A percentile compares a stretch with the other conserved stretches of the same genome.
Evolutionary conservation across 2,797 vertebrate species (phyloP).

Genomic region (Pachyuromys duprasi): DNA sequence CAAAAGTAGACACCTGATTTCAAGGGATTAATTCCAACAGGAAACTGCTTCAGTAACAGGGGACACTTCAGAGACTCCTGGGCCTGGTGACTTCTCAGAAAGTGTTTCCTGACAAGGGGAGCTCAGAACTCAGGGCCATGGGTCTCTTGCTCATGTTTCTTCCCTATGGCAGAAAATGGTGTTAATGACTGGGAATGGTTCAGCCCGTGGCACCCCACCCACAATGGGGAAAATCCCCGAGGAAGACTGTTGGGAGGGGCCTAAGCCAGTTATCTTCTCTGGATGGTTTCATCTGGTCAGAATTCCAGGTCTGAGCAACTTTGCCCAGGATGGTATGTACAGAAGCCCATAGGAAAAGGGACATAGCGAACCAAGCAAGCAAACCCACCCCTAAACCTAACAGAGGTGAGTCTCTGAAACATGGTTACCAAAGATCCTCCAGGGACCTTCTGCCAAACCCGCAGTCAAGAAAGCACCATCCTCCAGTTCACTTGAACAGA

Average conservation of each 20-base stretch:
- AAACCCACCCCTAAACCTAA: not conserved
- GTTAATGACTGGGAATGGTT: too few relatives aligned
- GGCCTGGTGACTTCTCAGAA: not conserved
- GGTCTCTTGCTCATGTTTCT: accelerated
- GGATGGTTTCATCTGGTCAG: not conserved
- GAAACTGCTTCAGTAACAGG: not conserved
- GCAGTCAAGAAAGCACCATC: conserved; percentile 5
- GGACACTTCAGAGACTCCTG: not conserved
- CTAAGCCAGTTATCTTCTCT: not conserved
- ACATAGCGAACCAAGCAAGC: not conserved
- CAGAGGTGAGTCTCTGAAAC: not conserved
- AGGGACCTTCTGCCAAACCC: not conserved
- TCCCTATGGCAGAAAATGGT: not conserved
- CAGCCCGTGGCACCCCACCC: accelerated
- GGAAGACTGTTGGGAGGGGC: not conserved
- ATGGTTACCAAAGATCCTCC: not conserved
- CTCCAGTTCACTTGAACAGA: conserved; percentile 57
- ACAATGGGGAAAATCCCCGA: not conserved
- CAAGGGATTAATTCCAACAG: not conserved
- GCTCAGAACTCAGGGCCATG: not conserved
- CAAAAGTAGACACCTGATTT: not conserved
- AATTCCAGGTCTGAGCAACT: not conserved
- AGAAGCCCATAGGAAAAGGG: not conserved
- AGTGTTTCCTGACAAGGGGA: not conserved
- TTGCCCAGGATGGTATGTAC: not conserved